A percentile compares a stretch with the other conserved stretches of the same genome.
Evolutionary conservation across 2,113 vertebrate species (phyloP).

Genomic region (Axis porcinus): DNA sequence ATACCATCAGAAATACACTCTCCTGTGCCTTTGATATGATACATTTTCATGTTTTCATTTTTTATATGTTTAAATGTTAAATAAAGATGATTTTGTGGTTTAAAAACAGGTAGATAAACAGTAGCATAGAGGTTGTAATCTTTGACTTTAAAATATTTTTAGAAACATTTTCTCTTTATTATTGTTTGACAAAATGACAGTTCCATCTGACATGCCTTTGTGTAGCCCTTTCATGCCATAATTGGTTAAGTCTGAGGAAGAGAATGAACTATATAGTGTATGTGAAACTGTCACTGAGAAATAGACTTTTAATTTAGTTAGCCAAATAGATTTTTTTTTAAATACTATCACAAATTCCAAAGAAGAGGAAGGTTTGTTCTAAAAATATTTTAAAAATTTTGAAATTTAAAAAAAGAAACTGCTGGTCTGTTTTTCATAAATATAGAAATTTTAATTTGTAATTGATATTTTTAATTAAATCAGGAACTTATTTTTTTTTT

Average conservation of each 20-base stretch:
- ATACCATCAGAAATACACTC: background rate
- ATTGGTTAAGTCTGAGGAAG: background rate
- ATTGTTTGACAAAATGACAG: background rate
- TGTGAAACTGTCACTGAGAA: background rate
- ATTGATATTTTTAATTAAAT: slow-evolving; percentile 4
- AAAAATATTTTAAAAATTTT: background rate
- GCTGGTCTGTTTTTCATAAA: background rate
- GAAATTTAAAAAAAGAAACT: background rate
- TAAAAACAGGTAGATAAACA: background rate
- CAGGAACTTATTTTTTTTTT: background rate
- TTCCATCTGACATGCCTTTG: background rate
- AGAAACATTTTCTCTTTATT: slow-evolving; percentile 10
- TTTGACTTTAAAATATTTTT: slow-evolving; percentile 30
- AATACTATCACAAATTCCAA: background rate
- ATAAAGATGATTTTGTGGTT: background rate
- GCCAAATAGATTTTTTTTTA: background rate
- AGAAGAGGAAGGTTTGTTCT: background rate
- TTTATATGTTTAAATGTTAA: background rate
- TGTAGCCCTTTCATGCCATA: background rate
- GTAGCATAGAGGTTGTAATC: background rate
- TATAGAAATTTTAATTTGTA: background rate
- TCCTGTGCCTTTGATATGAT: background rate
- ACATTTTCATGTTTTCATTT: background rate
- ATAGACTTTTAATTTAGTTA: background rate
- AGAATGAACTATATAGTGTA: background rate